Base-by-base conservation (phyloP, 2,888 invertebrate genomes). In the Cartodere bifasciata region DNA sequence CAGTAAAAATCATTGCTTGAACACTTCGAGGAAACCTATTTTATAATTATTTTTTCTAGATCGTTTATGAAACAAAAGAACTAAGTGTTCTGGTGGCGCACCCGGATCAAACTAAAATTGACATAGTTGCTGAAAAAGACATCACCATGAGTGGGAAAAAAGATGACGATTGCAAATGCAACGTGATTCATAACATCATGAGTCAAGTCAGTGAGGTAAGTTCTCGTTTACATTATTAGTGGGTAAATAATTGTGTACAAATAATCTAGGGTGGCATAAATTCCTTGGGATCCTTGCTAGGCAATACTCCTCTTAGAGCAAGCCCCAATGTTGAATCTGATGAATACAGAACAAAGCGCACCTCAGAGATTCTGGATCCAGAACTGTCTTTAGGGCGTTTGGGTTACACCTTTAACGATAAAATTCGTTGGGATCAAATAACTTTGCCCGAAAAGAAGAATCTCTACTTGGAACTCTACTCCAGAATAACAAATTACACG, bases 1-100 rank as follows among this genome's bases (percentile, higher is more conserved):
- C 17, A 13, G 6, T 7, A 31, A 9, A 28, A 23, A 32, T 22
- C 9, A 5, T 12, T 17, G 40, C 33, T 34, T 17, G 3, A 12
- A 20, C 15, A 7, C 13, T 3, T 20, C 22, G 9, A 23, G 6
- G 13, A 25, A 15, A 21, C 7, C 9, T 31, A 23, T 23, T 27
- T 10, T 21, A 12, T 29, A 22, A 3, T 21, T 16, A 15, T 9
- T 3, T 6, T 23, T 32, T 24, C 6, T 46, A 77, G 76, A 74
- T 78, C 23, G 75, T 75, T 23, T 78, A 72, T 53, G 72, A 76
- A 52, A 72, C 75, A 2, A 70, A 74, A 36, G 75, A 74, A 41
- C 67, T 77, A 16, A 77, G 78, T 32, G 75, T 77, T 6, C 52
- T 78, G 20, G 65, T 76, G 14, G 75, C 76, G 4, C 73, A 77